phyloP scores from a whole-genome alignment of 2,113 vertebrate species.

The Nettapus auritus region DNA sequence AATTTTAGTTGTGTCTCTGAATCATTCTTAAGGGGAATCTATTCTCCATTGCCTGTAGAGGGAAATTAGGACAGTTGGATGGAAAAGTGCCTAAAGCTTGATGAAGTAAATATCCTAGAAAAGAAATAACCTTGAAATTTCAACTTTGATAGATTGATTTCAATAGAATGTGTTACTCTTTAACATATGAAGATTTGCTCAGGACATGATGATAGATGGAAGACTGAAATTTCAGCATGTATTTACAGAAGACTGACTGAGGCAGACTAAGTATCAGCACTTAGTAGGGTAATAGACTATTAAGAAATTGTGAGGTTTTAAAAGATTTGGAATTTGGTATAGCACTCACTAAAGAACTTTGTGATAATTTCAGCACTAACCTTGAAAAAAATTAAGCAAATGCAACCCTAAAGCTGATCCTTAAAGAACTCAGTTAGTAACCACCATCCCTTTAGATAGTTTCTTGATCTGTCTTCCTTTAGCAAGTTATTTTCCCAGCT shows the following conservation, averaged over 20 bases:
- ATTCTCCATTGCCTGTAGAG: background rate
- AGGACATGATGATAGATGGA: background rate
- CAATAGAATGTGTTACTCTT: background rate
- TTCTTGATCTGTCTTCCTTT: constrained; percentile 23
- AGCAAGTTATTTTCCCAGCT: constrained; percentile 28
- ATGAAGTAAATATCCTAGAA: background rate
- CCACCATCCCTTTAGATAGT: background rate
- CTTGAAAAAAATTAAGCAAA: background rate
- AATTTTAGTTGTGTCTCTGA: background rate
- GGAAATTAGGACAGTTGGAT: background rate
- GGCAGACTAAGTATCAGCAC: background rate
- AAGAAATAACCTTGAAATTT: background rate
- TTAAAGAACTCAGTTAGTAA: background rate
- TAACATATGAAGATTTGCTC: background rate
- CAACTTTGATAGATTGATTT: background rate
- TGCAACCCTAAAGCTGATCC: background rate
- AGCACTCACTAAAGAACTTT: background rate
- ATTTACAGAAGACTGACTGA: background rate
- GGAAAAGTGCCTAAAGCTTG: background rate
- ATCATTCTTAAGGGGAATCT: background rate
- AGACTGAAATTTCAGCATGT: background rate
- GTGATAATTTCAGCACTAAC: background rate
- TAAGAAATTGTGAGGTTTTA: background rate
- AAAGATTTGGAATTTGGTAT: background rate
- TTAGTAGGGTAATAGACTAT: background rate